These are phyloP conservation scores for Amia ocellicauda DNA, from an alignment of 2,113 vertebrate species.

Conservation along the genomic window DNA sequence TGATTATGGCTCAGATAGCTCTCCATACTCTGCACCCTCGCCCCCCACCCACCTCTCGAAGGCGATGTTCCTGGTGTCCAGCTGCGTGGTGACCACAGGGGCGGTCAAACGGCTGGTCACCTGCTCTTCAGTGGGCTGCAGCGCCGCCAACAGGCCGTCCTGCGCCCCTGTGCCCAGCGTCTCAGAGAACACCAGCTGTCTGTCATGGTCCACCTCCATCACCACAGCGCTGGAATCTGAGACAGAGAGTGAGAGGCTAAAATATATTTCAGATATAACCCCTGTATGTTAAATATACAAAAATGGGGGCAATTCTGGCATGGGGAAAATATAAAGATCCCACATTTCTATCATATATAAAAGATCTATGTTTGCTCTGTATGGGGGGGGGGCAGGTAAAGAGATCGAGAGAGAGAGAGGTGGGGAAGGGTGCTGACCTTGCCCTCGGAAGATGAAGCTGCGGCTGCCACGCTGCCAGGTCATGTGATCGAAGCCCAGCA, in stretches of 20 bases:
- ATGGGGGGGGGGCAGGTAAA: neutral
- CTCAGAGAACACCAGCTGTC: conserved; percentile 88
- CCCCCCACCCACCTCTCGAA: conserved; percentile 92
- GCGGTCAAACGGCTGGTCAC: conserved; percentile 85
- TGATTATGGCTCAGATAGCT: no score
- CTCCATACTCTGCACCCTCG: no score
- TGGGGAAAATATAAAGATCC: no score
- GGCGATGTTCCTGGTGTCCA: conserved; percentile 94
- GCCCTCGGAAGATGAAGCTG: conserved; percentile 92
- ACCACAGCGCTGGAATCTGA: conserved; percentile 87
- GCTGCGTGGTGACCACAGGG: conserved; percentile 89
- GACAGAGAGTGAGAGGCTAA: conserved; percentile 4
- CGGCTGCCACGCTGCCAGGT: conserved; percentile 96
- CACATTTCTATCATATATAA: no score
- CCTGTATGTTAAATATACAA: no score
- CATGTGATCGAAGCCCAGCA: conserved; percentile 97
- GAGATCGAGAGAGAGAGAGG: neutral
- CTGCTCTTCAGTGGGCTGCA: conserved; percentile 92
- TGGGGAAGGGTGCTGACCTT: conserved; percentile 73
- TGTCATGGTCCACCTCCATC: conserved; percentile 97
- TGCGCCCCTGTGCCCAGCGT: conserved; percentile 79
- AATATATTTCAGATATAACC: no score
- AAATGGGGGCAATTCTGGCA: conserved; percentile 1
- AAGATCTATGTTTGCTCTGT: no score
- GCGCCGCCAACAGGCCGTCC: conserved; percentile 73